These are phyloP conservation scores for Diachrysia chrysitis DNA, from an alignment of 2,888 invertebrate genomes.

Conservation along the genomic window DNA sequence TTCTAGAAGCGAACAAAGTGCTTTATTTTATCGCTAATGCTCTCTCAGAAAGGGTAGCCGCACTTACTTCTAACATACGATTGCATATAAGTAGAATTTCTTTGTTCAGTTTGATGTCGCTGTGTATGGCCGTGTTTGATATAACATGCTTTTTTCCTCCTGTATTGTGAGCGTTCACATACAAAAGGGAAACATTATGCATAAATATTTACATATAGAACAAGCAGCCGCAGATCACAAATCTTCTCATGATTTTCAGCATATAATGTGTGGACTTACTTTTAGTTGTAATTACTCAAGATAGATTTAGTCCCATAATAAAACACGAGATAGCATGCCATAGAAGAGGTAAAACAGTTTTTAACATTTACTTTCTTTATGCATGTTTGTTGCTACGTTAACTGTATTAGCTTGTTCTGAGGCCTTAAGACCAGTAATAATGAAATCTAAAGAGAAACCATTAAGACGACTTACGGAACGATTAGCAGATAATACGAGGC, in stretches of 20 bases:
- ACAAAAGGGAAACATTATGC: background rate
- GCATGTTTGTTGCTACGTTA: too few species aligned
- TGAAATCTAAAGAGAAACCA: conserved; percentile 16
- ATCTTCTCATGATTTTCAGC: background rate
- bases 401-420: too few species aligned
- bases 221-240: background rate
- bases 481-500: conserved; percentile 45
- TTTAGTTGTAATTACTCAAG: too few species aligned
- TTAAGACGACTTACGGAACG: conserved; percentile 50
- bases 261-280: background rate
- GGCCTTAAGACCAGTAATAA: too few species aligned
- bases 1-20: conserved; percentile 1
- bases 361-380: too few species aligned
- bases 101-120: conserved; percentile 1
- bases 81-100: conserved; percentile 4
- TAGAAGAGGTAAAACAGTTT: too few species aligned
- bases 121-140: background rate
- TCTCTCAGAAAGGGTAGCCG: background rate
- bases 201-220: background rate
- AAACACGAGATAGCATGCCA: too few species aligned
- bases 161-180: background rate
- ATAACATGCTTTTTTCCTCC: background rate
- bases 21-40: conserved; percentile 8
- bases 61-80: background rate
- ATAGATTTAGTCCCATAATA: too few species aligned